phyloP scores from a whole-genome alignment of 2,888 invertebrate genomes.

The Tinea trinotella region DNA sequence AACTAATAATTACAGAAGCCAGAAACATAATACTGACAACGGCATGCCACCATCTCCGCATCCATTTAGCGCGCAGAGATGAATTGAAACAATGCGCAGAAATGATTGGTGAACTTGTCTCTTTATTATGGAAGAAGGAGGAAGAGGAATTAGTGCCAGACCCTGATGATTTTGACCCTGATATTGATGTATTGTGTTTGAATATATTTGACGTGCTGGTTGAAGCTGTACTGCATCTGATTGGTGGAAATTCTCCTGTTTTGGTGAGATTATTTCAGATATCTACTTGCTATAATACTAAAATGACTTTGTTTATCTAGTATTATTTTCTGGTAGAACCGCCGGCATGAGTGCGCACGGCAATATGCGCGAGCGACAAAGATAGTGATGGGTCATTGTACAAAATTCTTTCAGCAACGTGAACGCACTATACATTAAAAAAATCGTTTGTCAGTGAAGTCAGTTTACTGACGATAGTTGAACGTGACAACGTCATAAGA shows the following conservation, averaged over 20 bases:
- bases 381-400: too few species aligned
- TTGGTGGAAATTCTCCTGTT: constrained; percentile 82
- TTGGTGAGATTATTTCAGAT: constrained; percentile 62
- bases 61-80: constrained; percentile 85
- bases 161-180: constrained; percentile 69
- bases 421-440: neutral
- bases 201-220: constrained; percentile 88
- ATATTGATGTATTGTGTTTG: constrained; percentile 86
- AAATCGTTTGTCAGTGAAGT: too few species aligned
- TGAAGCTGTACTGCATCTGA: constrained; percentile 86
- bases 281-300: too few species aligned
- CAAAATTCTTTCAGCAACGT: too few species aligned
- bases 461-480: too few species aligned
- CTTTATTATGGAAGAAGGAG: constrained; percentile 64
- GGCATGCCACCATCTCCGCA: constrained; percentile 87
- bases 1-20: constrained; percentile 81
- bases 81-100: constrained; percentile 88
- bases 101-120: constrained; percentile 88
- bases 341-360: too few species aligned
- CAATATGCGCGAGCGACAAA: too few species aligned
- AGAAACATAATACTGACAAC: constrained; percentile 86
- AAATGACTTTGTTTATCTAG: too few species aligned
- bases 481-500: too few species aligned
- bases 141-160: constrained; percentile 60
- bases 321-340: too few species aligned